Evolutionary conservation across 2,888 invertebrate genomes (phyloP).

Genomic region (Protonemura montana): DNA sequence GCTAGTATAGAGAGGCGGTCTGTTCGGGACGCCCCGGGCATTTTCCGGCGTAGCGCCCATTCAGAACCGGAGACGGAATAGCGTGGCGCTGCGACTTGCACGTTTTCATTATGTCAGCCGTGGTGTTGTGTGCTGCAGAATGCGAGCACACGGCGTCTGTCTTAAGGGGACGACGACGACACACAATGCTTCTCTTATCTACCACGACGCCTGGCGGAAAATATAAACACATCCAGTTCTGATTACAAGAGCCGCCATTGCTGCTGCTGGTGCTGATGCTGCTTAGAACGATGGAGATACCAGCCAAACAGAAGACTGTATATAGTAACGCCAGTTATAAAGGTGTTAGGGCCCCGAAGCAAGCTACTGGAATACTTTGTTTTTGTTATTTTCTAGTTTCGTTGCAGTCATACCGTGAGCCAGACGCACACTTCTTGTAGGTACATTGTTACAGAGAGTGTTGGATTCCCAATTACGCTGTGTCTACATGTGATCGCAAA

Average conservation of each 20-base stretch:
- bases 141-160: background rate
- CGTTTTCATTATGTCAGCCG: background rate
- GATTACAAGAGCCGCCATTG: background rate
- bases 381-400: background rate
- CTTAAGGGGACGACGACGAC: background rate
- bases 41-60: background rate
- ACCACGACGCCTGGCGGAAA: background rate
- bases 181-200: constrained; percentile 4
- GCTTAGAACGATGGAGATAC: no score
- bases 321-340: background rate
- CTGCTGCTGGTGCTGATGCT: no score
- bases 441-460: background rate
- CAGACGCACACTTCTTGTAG: background rate
- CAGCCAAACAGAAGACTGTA: background rate
- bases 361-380: background rate
- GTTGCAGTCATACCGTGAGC: background rate
- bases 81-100: no score
- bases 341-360: background rate
- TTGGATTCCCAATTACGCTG: background rate
- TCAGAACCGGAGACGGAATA: background rate
- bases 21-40: background rate
- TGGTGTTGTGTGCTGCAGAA: background rate
- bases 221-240: background rate
- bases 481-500: constrained; percentile 2
- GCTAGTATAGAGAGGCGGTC: background rate